Conservation (phyloP, 2,888 invertebrate species). For the Synergus gifuensis region DNA sequence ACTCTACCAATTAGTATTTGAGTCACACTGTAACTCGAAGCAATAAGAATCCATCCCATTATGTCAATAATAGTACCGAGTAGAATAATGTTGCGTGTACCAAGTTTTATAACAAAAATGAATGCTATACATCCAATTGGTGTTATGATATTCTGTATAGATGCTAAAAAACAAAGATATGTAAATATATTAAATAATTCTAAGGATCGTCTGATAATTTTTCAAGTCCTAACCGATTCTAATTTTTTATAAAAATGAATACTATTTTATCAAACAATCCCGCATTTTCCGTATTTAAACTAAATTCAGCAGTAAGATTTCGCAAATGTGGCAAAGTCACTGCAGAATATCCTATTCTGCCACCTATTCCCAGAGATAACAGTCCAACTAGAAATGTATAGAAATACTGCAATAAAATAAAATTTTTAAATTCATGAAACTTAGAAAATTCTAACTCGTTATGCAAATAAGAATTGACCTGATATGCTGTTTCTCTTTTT, state of each 20-base stretch:
- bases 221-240: not conserved
- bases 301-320: not conserved
- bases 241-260: not conserved
- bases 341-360: not conserved
- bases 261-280: not conserved
- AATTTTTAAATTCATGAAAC: not conserved
- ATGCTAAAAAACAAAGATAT: not conserved
- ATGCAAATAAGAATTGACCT: not conserved
- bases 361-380: not conserved
- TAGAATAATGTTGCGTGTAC: conserved; percentile 76
- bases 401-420: not conserved
- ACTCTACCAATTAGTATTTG: conserved; percentile 76
- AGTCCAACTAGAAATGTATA: not conserved
- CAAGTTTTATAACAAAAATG: conserved; percentile 73
- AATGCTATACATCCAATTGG: not conserved
- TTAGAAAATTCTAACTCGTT: not conserved
- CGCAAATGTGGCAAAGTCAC: not conserved
- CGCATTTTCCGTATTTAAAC: not conserved
- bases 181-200: not conserved
- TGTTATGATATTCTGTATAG: not conserved
- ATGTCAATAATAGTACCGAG: conserved; percentile 75
- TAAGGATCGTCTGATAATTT: not conserved
- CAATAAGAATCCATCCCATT: conserved; percentile 79
- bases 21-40: conserved; percentile 69
- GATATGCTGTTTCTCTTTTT: not conserved